These are phyloP conservation scores for Mimas tiliae DNA, from an alignment of 2,888 invertebrate genomes.

Conservation along the genomic window DNA sequence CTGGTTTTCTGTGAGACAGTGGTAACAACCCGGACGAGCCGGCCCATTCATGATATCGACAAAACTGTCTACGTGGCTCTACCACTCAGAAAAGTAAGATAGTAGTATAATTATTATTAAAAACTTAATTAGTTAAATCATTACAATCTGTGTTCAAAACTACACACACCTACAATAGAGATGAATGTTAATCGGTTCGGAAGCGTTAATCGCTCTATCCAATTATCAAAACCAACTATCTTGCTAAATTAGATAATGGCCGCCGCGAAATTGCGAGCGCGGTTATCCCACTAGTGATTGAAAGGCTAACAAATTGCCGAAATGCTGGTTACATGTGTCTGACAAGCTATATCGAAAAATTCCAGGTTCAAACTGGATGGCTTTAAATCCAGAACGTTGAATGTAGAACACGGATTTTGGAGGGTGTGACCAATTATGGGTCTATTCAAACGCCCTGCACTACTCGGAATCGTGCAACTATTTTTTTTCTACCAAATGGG, in stretches of 20 bases:
- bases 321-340: neutral
- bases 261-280: neutral
- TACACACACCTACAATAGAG: constrained; percentile 16
- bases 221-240: constrained; percentile 11
- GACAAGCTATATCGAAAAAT: neutral
- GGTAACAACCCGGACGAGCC: too few relatives aligned
- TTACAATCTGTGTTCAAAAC: constrained; percentile 3
- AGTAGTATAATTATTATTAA: neutral
- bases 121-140: neutral
- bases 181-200: constrained; percentile 19
- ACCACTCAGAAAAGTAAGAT: too few relatives aligned
- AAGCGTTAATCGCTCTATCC: constrained; percentile 5
- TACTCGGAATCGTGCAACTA: neutral
- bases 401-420: neutral
- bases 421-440: constrained; percentile 14
- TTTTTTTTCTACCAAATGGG: neutral
- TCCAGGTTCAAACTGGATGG: neutral
- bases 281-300: neutral
- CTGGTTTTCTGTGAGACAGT: too few relatives aligned
- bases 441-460: neutral
- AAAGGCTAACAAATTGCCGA: constrained; percentile 18
- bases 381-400: neutral
- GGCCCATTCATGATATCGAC: too few relatives aligned
- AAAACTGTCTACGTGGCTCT: too few relatives aligned
- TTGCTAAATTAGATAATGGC: constrained; percentile 13